Evolutionary conservation across 2,113 vertebrate species (phyloP), one percentile per base, ranked within the genome.

Genomic region (Picathartes gymnocephalus): DNA sequence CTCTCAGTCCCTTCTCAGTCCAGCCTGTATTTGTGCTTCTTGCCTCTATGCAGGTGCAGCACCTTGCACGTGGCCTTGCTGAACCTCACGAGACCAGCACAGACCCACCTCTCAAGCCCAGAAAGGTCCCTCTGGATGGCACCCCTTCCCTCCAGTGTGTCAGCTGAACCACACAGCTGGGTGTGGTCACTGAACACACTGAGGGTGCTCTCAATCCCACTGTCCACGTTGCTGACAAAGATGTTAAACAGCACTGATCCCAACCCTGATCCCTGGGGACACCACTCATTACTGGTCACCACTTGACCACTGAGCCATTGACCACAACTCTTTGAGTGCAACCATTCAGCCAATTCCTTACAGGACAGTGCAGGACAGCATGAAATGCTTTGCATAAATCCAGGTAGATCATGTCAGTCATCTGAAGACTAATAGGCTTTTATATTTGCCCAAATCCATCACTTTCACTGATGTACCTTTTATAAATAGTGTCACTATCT

Each of bases 401-500:
- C 18, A 37, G 54, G 47, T 23, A 33, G 40, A 69, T 27, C 5
- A 61, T 28, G 31, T 40, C 54, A 69, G 31, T 69, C 30, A 47
- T 35, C 3, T 10, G 28, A 66, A 92, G 72, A 85, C 81, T 78
- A 84, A 92, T 18, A 93, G 86, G n/a, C 48, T 93, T 91, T 95
- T 95, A 68, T 89, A 81, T 89, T 96, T 88, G 79, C 88, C 92
- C 78, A 96, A 92, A 95, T 90, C 76, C 58, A 92, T 86, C 90
- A 74, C 65, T 95, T 96, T 47, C 79, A 87, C 40, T 86, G 70
- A 94, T 51, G 47, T 78, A 93, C 60, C 66, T 81, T 87, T 79
- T 91, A 30, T 84, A 97, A 94, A 25, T 51, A 77, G 33, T 90
- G 73, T 92, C 71, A 92, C 83, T 61, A 54, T 44, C 10, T 81